Conservation (phyloP, 1,140 invertebrate genomes). For the Pseudomyrmex gracilis region DNA sequence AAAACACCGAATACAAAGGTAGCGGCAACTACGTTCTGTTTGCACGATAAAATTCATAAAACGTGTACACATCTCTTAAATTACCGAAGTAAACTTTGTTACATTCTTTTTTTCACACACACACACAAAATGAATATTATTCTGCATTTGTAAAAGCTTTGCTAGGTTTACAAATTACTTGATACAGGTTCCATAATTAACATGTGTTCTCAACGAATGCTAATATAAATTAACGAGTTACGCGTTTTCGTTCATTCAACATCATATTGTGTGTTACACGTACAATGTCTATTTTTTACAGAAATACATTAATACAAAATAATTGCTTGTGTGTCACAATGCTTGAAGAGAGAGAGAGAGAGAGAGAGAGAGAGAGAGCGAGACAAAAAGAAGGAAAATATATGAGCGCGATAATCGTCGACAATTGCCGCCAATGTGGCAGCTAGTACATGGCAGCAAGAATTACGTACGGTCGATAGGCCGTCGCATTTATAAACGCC, state of each 20-base stretch:
- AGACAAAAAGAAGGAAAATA: conserved; percentile 14
- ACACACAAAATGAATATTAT: background rate
- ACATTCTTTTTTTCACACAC: background rate
- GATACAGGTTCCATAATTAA: background rate
- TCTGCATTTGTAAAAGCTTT: background rate
- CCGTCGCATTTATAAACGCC: conserved; percentile 68
- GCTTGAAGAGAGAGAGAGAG: too few relatives aligned
- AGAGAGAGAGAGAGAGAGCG: background rate
- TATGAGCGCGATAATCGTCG: conserved; percentile 61
- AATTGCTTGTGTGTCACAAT: background rate
- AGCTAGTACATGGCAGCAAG: conserved; percentile 42
- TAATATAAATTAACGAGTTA: background rate
- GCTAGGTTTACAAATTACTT: background rate
- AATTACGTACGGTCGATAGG: conserved; percentile 66
- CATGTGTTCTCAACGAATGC: background rate
- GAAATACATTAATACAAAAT: conserved; percentile 5
- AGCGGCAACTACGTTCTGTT: background rate
- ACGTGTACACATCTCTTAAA: background rate
- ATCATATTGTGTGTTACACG: background rate
- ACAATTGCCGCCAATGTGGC: conserved; percentile 67
- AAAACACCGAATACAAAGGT: background rate
- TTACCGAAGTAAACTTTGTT: background rate
- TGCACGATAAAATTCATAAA: conserved; percentile 8
- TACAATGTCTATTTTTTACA: background rate
- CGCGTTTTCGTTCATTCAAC: background rate